These are phyloP conservation scores for Dicroscelio sp. DNA, from an alignment of 2,888 invertebrate genomes.

Conservation along the genomic window DNA sequence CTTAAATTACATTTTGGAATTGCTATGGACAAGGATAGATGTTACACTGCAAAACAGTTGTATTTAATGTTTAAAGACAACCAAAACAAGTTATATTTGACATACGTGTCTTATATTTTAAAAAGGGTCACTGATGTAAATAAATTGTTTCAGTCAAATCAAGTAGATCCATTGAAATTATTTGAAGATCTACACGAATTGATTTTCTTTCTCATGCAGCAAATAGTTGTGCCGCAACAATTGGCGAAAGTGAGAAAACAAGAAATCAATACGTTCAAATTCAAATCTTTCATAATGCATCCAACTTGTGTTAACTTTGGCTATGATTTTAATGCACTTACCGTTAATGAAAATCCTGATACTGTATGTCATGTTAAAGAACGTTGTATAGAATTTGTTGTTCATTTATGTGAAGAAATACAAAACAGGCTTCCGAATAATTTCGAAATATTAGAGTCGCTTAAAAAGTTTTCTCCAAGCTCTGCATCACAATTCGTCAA, in stretches of 20 bases:
- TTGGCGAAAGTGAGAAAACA: constrained; percentile 83
- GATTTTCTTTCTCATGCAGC: constrained; percentile 73
- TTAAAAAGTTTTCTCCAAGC: constrained; percentile 28
- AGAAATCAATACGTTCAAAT: constrained; percentile 84
- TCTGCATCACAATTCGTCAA: constrained; percentile 1
- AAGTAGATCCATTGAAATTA: constrained; percentile 78
- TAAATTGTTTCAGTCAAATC: constrained; percentile 78
- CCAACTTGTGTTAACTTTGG: constrained; percentile 85
- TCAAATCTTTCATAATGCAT: constrained; percentile 84
- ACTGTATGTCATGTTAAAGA: constrained; percentile 23
- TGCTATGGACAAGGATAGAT: constrained; percentile 76
- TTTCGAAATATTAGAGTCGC: constrained; percentile 30
- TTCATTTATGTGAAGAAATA: constrained; percentile 37
- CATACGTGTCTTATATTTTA: constrained; percentile 61
- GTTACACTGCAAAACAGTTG: constrained; percentile 75
- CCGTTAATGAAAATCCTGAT: constrained; percentile 25
- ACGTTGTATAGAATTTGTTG: constrained; percentile 37
- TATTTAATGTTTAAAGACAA: constrained; percentile 68
- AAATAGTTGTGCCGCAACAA: constrained; percentile 83
- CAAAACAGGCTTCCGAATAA: constrained; percentile 58
- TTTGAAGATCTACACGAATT: constrained; percentile 77
- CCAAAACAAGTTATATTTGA: constrained; percentile 78
- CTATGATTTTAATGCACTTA: constrained; percentile 81
- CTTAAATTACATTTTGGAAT: constrained; percentile 83
- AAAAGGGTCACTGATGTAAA: constrained; percentile 78